Conservation (phyloP, 2,888 invertebrate species). For the Erebia epiphron region DNA sequence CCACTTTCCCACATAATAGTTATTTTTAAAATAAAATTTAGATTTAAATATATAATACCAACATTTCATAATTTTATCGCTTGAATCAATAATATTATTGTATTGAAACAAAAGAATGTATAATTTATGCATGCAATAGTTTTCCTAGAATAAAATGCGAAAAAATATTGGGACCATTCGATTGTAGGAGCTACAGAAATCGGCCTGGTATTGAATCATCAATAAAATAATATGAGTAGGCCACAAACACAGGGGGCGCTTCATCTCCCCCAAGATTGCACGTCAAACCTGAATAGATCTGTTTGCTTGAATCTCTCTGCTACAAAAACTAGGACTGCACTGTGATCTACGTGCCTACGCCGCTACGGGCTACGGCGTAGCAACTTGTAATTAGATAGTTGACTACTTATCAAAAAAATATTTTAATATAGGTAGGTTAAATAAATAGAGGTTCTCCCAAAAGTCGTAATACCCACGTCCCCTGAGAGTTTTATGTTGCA, state of each 20-base stretch:
- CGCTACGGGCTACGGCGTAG: constrained; percentile 39
- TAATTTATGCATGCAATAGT: too few relatives aligned
- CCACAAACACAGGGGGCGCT: constrained; percentile 11
- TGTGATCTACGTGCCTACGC: constrained; percentile 21
- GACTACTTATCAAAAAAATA: neutral
- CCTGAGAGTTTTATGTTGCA: too few relatives aligned
- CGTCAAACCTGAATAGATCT: constrained; percentile 27
- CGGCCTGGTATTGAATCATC: neutral
- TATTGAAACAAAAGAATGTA: neutral
- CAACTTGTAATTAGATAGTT: neutral
- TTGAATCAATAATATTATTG: neutral
- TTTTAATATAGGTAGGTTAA: too few relatives aligned
- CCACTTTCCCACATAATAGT: neutral
- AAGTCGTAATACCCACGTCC: too few relatives aligned
- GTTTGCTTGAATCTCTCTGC: constrained; percentile 10
- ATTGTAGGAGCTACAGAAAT: neutral
- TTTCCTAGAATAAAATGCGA: neutral
- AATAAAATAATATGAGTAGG: constrained; percentile 1
- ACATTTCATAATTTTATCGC: too few relatives aligned
- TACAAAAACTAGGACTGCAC: neutral
- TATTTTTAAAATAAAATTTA: neutral
- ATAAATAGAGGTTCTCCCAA: too few relatives aligned
- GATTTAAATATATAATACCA: too few relatives aligned
- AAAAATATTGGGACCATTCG: neutral
- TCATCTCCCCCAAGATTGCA: constrained; percentile 22